Conservation (phyloP, 2,113 vertebrate genomes). For the Microcebus lehilahytsara region DNA sequence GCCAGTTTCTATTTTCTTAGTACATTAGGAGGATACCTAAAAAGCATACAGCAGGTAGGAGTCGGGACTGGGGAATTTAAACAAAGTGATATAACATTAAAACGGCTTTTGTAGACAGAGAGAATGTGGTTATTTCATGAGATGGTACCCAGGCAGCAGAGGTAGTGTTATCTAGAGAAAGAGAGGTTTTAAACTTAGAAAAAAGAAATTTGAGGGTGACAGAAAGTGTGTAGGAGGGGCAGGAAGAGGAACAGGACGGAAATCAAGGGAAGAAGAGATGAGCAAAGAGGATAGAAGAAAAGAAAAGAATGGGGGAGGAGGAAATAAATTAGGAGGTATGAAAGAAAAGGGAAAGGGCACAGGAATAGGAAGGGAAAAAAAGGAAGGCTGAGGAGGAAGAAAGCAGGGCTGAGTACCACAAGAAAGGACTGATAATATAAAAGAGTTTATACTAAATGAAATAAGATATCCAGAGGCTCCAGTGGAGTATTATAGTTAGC, state of each 20-base stretch:
- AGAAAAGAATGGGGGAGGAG: not conserved
- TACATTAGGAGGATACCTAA: not conserved
- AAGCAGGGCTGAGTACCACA: not conserved
- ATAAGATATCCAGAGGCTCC: not conserved
- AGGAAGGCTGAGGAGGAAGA: not conserved
- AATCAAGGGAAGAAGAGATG: not conserved
- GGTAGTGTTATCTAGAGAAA: not conserved
- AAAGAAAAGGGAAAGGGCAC: not conserved
- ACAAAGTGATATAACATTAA: not conserved
- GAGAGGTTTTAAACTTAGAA: not conserved
- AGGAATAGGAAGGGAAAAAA: not conserved
- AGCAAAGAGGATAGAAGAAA: not conserved
- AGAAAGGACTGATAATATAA: not conserved
- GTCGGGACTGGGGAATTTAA: not conserved
- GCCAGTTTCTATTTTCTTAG: not conserved
- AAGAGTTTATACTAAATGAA: not conserved
- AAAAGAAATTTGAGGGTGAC: not conserved
- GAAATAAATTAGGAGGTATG: not conserved
- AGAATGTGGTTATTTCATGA: constrained; percentile 5
- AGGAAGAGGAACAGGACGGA: not conserved
- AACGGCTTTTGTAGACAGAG: not conserved
- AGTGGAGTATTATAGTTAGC: not conserved
- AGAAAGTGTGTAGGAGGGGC: not conserved
- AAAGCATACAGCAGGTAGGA: not conserved
- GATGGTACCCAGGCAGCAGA: not conserved